These are phyloP conservation scores for Patella caerulea DNA, from an alignment of 2,888 invertebrate genomes.

Conservation along the genomic window DNA sequence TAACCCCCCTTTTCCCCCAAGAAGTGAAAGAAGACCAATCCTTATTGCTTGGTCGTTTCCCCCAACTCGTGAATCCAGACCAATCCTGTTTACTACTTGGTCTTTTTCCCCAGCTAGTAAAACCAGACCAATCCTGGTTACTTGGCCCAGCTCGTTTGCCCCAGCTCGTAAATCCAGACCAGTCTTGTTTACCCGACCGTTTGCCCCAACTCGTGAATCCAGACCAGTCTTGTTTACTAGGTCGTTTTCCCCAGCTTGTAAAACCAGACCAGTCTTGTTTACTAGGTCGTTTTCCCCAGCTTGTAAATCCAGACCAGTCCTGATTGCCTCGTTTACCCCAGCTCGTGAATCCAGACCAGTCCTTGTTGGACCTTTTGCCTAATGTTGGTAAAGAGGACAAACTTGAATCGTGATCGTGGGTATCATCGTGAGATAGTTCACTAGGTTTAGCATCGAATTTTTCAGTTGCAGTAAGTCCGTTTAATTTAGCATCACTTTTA, in stretches of 20 bases:
- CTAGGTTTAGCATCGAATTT: no score
- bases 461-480: no score
- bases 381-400: neutral
- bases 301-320: neutral
- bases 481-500: no score
- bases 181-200: neutral
- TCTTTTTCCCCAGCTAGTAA: neutral
- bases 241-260: neutral
- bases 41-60: neutral
- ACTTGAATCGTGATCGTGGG: no score
- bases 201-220: neutral
- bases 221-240: neutral
- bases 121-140: neutral
- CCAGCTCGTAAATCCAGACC: neutral
- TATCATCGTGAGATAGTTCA: no score
- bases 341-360: neutral
- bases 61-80: conserved; percentile 3
- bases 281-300: conserved; percentile 1
- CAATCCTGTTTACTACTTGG: neutral
- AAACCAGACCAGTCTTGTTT: neutral
- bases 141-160: neutral
- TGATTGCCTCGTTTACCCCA: conserved; percentile 1
- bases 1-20: neutral
- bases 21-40: neutral
- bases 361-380: neutral